Conservation (phyloP, 1,140 invertebrate species). For the Triops cancriformis region DNA sequence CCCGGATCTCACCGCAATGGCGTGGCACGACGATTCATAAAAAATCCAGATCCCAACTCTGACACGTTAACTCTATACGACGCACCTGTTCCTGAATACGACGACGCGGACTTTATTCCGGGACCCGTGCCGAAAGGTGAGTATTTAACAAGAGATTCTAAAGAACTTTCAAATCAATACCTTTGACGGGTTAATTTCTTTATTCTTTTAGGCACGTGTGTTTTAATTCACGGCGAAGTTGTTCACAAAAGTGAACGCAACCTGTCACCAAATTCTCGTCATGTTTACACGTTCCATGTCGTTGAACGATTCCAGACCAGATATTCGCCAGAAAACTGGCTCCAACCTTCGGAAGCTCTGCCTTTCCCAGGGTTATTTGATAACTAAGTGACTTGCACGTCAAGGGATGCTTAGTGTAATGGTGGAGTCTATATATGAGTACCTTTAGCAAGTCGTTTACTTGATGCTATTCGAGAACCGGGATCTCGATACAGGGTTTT, state of each 20-base stretch:
- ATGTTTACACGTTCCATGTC: conserved; percentile 93
- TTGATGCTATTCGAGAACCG: neutral
- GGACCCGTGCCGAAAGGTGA: conserved; percentile 70
- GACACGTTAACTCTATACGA: conserved; percentile 46
- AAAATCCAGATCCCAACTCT: conserved; percentile 56
- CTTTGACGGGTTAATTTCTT: neutral
- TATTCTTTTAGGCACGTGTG: conserved; percentile 60
- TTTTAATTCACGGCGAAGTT: conserved; percentile 86
- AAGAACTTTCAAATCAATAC: conserved; percentile 7
- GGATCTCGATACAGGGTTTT: neutral
- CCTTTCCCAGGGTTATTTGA: conserved; percentile 42
- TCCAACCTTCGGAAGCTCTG: conserved; percentile 53
- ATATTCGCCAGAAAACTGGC: conserved; percentile 79
- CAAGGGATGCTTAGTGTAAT: neutral
- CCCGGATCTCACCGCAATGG: conserved; percentile 81
- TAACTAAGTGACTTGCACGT: conserved; percentile 3
- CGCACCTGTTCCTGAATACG: conserved; percentile 56
- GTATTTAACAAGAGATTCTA: conserved; percentile 15
- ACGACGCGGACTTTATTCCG: conserved; percentile 64
- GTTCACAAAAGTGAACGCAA: conserved; percentile 87
- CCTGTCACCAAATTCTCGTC: conserved; percentile 67
- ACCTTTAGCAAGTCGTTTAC: neutral
- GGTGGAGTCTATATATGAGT: neutral
- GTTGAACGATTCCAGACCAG: conserved; percentile 65
- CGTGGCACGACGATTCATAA: conserved; percentile 59